Conservation (phyloP, 2,888 invertebrate genomes). For the Pandemis cinnamomeana region DNA sequence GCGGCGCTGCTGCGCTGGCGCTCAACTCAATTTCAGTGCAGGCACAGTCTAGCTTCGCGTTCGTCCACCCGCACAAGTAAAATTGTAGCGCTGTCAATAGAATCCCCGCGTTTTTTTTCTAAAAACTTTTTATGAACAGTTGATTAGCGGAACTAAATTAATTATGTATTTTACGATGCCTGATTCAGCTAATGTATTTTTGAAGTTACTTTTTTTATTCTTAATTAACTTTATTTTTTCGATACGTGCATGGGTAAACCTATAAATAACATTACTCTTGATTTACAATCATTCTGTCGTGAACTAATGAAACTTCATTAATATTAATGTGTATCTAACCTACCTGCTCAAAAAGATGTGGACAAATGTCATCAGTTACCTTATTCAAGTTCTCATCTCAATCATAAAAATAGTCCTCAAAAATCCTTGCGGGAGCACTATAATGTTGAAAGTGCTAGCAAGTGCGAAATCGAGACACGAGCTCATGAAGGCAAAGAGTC, state of each 20-base stretch:
- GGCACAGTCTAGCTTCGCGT: background rate
- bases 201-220: constrained; percentile 3
- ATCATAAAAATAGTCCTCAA: background rate
- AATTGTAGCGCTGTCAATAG: background rate
- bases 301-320: background rate
- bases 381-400: background rate
- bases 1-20: background rate
- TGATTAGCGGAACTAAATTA: constrained; percentile 29
- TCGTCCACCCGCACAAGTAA: background rate
- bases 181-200: constrained; percentile 31
- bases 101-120: constrained; percentile 12
- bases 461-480: background rate
- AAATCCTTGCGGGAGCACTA: background rate
- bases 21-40: background rate
- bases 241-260: constrained; percentile 7
- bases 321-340: constrained; percentile 1
- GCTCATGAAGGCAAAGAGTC: background rate
- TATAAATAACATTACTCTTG: constrained; percentile 17
- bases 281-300: constrained; percentile 3
- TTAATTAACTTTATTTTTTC: background rate
- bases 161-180: constrained; percentile 26
- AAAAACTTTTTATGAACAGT: background rate
- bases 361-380: background rate
- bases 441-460: background rate
- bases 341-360: constrained; percentile 5